Evolutionary conservation across 30 jellyfish, hydroid and myxozoan genomes (phyloP).

Genomic region (Euphysa ruthae): DNA sequence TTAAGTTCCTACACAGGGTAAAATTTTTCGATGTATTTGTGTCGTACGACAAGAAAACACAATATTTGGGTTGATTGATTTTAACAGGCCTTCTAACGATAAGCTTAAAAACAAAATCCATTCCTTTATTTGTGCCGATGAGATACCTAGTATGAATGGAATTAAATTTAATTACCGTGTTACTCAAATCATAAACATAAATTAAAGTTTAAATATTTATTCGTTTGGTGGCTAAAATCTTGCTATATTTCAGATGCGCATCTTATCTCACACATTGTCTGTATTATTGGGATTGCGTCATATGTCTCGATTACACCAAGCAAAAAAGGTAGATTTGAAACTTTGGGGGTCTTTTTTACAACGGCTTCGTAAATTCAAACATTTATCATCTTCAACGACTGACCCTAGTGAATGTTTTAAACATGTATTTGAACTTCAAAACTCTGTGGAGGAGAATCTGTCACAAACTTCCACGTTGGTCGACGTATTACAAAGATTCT

Average conservation of each 20-base stretch:
- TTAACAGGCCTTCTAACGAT: no score
- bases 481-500: constrained; percentile 48
- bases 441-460: constrained; percentile 61
- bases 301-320: constrained; percentile 18
- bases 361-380: constrained; percentile 60
- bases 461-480: constrained; percentile 56
- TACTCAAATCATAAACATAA: background rate
- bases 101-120: no score
- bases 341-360: constrained; percentile 51
- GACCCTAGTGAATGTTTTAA: constrained; percentile 29
- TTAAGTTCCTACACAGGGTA: no score
- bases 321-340: constrained; percentile 9
- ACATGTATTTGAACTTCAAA: constrained; percentile 49
- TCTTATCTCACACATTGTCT: constrained; percentile 61
- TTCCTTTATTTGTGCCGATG: no score
- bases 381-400: constrained; percentile 31
- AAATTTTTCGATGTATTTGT: no score
- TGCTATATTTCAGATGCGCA: constrained; percentile 45
- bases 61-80: no score
- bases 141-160: no score
- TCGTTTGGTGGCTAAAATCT: no score
- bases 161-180: no score
- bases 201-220: no score
- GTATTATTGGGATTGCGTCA: constrained; percentile 54
- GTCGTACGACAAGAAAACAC: no score